Conservation (phyloP, 2,888 invertebrate genomes). For the Ochropleura leucogaster region DNA sequence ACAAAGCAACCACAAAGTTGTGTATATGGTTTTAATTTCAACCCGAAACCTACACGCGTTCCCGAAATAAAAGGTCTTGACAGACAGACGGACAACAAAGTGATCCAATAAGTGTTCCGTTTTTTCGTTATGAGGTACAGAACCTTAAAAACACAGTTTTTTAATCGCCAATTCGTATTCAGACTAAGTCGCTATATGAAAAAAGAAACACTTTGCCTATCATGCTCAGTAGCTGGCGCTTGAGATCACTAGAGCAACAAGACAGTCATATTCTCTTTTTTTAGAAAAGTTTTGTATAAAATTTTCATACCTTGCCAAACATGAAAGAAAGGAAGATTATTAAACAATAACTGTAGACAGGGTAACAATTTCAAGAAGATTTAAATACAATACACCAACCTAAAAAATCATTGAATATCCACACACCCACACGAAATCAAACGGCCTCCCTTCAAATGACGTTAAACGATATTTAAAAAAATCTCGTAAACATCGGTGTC, state of each 20-base stretch:
- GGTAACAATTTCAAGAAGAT: not conserved
- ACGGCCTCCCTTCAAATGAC: conserved; percentile 12
- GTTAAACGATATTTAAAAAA: conserved; percentile 59
- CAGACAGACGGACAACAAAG: no score
- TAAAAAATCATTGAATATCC: conserved; percentile 8
- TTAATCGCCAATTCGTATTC: no score
- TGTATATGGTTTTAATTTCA: no score
- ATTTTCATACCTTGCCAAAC: not conserved
- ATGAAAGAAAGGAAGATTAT: not conserved
- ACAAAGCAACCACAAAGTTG: no score
- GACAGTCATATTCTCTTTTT: not conserved
- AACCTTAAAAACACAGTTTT: no score
- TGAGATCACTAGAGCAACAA: not conserved
- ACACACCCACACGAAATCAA: conserved; percentile 17
- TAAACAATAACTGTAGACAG: not conserved
- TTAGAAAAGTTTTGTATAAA: not conserved
- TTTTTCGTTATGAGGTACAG: no score
- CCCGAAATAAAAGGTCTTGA: no score
- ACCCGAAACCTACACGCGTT: no score
- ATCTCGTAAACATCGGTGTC: conserved; percentile 69
- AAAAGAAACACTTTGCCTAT: no score
- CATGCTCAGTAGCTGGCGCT: not conserved
- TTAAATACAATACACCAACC: not conserved
- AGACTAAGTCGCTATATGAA: not conserved
- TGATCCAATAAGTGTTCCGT: no score